phyloP scores from a whole-genome alignment of 2,113 vertebrate species.

The Macrotus californicus region DNA sequence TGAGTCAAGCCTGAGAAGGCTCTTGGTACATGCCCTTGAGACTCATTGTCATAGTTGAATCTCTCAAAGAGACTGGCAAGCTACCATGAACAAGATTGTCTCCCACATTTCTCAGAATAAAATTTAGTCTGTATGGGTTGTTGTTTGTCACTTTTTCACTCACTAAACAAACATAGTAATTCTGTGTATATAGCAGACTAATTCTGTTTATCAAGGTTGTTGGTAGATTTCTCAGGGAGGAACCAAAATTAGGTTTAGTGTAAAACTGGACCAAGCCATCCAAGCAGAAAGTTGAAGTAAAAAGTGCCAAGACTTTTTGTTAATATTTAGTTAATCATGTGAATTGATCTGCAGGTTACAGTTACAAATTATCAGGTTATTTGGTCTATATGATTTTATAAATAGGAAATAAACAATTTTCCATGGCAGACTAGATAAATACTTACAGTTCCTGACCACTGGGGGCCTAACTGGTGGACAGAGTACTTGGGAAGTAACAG shows the following conservation, averaged over 20 bases:
- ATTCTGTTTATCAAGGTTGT: neutral
- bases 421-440: neutral
- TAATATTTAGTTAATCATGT: neutral
- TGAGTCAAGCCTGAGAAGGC: constrained; percentile 49
- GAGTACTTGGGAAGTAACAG: neutral
- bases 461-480: neutral
- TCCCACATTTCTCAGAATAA: neutral
- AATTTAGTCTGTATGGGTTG: neutral
- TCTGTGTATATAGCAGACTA: neutral
- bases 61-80: neutral
- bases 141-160: neutral
- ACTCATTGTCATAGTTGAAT: neutral
- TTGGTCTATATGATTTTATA: neutral
- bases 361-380: neutral
- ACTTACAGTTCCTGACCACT: neutral
- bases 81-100: neutral
- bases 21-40: neutral
- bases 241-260: neutral
- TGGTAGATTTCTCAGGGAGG: neutral
- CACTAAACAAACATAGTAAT: neutral
- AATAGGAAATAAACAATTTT: neutral
- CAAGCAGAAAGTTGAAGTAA: neutral
- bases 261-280: neutral
- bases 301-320: neutral
- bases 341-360: neutral